A percentile compares a stretch with the other conserved stretches of the same genome.
Evolutionary conservation across 2,113 vertebrate genomes (phyloP).

Genomic region (Rostratula benghalensis): DNA sequence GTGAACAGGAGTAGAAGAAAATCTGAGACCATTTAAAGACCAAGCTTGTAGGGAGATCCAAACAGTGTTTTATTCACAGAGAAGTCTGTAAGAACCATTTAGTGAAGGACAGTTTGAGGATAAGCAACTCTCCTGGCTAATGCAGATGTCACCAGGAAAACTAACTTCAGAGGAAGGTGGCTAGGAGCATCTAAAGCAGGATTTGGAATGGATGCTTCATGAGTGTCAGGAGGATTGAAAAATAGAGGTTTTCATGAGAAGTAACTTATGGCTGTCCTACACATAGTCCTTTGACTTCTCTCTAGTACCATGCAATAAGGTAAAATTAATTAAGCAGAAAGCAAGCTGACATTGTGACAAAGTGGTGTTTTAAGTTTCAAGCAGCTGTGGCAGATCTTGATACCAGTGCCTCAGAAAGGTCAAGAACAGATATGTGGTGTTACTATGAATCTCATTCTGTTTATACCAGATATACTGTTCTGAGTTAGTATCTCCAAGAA

Average conservation of each 20-base stretch:
- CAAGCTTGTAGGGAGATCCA: neutral
- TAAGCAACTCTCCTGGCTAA: neutral
- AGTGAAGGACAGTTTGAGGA: neutral
- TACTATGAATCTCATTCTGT: neutral
- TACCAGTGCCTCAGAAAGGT: neutral
- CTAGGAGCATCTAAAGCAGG: neutral
- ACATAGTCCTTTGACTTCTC: neutral
- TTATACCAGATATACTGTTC: neutral
- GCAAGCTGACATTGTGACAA: neutral
- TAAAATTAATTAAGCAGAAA: neutral
- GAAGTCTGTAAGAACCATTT: neutral
- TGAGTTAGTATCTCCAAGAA: neutral
- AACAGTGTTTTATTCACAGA: neutral
- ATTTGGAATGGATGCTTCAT: neutral
- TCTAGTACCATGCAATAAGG: neutral
- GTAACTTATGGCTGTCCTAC: neutral
- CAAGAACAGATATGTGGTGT: neutral
- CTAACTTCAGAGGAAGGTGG: neutral
- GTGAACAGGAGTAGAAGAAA: neutral
- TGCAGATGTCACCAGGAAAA: neutral
- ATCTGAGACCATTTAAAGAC: neutral
- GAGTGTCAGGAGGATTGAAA: neutral
- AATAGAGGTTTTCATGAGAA: neutral
- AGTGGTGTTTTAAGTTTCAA: neutral
- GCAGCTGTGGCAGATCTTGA: neutral